phyloP scores from a whole-genome alignment of 2,113 vertebrate species.

The Ailuropoda melanoleuca region DNA sequence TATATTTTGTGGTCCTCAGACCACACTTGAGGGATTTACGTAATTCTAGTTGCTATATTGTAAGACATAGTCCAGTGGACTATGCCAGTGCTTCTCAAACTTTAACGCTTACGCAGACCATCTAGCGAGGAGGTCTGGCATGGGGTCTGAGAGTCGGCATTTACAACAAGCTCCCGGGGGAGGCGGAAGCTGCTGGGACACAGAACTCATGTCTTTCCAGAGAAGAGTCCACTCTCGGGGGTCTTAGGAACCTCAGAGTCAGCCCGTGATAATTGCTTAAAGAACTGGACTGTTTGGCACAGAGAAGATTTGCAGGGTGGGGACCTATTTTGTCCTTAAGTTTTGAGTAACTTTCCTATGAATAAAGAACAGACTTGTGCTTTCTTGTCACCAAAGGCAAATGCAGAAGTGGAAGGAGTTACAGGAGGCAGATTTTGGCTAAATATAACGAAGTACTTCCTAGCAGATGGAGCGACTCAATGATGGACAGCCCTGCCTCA shows the following conservation, averaged over 20 bases:
- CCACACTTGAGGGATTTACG: not conserved
- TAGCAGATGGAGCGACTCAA: slow-evolving; percentile 4
- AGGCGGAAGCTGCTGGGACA: too few species aligned
- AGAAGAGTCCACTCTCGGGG: not conserved
- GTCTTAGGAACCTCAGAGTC: not conserved
- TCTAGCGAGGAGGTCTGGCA: not conserved
- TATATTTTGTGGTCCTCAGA: not conserved
- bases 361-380: not conserved
- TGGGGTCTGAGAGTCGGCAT: not conserved
- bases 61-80: not conserved
- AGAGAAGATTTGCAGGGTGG: not conserved
- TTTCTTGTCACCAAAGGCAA: slow-evolving; percentile 45
- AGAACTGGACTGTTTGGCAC: not conserved
- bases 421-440: not conserved
- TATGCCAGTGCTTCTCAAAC: not conserved
- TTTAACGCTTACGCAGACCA: not conserved
- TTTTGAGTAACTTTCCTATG: not conserved
- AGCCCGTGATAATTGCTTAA: not conserved
- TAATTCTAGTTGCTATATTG: not conserved
- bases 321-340: not conserved
- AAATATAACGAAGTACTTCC: not conserved
- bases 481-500: not conserved
- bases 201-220: not conserved
- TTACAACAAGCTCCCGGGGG: not conserved
- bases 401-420: not conserved